phyloP scores from a whole-genome alignment of 2,797 vertebrate species.

The Liasis olivaceus region DNA sequence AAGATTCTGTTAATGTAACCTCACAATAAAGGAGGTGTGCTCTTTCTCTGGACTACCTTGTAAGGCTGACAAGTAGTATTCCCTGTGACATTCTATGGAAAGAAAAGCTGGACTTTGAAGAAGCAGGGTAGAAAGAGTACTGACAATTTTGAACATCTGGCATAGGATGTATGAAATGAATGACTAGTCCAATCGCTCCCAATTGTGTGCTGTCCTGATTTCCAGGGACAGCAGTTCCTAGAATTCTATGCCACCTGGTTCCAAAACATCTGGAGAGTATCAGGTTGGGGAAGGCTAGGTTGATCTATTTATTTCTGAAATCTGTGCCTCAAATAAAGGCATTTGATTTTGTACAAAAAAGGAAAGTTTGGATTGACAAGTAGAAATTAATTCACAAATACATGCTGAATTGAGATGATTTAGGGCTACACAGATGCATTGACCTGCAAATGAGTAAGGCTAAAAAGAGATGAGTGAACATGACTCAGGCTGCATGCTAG shows the following conservation, averaged over 20 bases:
- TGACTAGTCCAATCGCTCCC: too few species aligned
- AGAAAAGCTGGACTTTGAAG: too few species aligned
- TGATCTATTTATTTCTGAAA: not conserved
- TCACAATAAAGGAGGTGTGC: too few species aligned
- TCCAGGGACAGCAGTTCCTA: not conserved
- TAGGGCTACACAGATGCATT: rapidly evolving
- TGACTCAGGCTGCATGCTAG: not conserved
- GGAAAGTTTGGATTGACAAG: not conserved
- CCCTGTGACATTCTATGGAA: too few species aligned
- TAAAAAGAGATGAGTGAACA: not conserved
- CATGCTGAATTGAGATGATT: rapidly evolving
- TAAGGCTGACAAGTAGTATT: too few species aligned
- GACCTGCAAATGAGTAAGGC: rapidly evolving
- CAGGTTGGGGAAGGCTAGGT: not conserved
- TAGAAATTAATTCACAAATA: rapidly evolving
- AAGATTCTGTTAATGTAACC: too few species aligned
- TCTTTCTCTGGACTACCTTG: too few species aligned
- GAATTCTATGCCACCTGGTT: not conserved
- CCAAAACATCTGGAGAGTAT: not conserved
- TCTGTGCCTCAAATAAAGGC: rapidly evolving
- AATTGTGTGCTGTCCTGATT: not conserved
- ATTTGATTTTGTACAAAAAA: rapidly evolving
- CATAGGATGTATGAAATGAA: too few species aligned
- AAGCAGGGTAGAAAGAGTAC: too few species aligned
- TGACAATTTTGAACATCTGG: not conserved